Evolutionary conservation across 2,797 vertebrate species (phyloP).

Genomic region (Hippopotamyrus pictus): DNA sequence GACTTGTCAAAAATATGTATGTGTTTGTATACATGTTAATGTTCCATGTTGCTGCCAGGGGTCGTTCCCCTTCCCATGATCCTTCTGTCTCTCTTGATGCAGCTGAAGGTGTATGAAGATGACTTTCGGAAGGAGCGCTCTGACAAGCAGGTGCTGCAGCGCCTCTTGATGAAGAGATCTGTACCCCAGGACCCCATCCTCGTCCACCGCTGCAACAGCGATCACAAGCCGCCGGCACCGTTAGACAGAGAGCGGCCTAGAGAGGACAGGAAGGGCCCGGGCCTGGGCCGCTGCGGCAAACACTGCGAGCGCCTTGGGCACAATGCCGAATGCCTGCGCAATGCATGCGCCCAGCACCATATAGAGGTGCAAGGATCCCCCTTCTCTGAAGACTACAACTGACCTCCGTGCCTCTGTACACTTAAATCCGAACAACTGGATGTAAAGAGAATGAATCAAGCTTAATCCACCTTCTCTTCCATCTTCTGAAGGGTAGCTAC

Average conservation of each 20-base stretch:
- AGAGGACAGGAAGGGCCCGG: neutral
- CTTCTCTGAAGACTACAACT: slow-evolving; percentile 23
- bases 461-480: neutral
- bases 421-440: neutral
- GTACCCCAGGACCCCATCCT: slow-evolving; percentile 51
- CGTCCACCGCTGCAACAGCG: slow-evolving; percentile 68
- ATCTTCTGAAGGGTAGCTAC: neutral
- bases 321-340: slow-evolving; percentile 11
- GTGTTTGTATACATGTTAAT: neutral
- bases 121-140: slow-evolving; percentile 67
- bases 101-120: slow-evolving; percentile 72
- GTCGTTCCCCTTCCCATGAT: neutral
- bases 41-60: neutral
- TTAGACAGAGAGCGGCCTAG: neutral
- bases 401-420: neutral
- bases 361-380: neutral
- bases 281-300: neutral
- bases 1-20: neutral
- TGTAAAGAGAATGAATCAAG: neutral
- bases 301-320: neutral
- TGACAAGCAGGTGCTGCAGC: slow-evolving; percentile 70
- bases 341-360: neutral
- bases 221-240: slow-evolving; percentile 36
- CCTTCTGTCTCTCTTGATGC: neutral
- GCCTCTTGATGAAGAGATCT: slow-evolving; percentile 61